These are phyloP conservation scores for Heliconius ethilla DNA, from an alignment of 2,888 invertebrate species.

Conservation along the genomic window DNA sequence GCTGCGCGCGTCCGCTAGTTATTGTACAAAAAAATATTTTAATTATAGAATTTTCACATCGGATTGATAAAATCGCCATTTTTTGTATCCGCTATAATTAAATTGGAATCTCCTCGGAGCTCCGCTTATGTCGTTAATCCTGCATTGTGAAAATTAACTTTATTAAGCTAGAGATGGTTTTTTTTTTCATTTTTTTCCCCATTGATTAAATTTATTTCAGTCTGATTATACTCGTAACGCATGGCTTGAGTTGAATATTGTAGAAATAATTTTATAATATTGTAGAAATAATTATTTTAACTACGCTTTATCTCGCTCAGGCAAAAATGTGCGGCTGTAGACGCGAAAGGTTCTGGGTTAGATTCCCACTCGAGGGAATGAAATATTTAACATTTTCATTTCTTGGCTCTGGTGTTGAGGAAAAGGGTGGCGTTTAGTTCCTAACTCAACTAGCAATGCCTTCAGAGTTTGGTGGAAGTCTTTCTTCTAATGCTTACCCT, in stretches of 20 bases:
- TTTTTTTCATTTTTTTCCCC: conserved; percentile 17
- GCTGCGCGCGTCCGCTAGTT: too few species aligned
- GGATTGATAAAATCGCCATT: conserved; percentile 24
- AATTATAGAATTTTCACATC: conserved; percentile 33
- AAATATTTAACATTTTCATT: too few species aligned
- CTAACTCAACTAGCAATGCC: too few species aligned
- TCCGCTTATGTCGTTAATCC: conserved; percentile 37
- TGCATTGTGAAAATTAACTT: conserved; percentile 39
- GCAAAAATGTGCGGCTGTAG: too few species aligned
- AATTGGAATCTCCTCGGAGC: conserved; percentile 39
- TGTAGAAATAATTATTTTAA: not conserved
- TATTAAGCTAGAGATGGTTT: conserved; percentile 26
- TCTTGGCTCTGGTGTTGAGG: too few species aligned
- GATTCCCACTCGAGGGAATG: too few species aligned
- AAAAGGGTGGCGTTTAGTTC: too few species aligned
- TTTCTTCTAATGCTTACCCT: too few species aligned
- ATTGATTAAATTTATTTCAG: conserved; percentile 25
- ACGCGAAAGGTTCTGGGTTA: too few species aligned
- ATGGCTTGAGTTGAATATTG: not conserved
- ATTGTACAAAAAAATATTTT: conserved; percentile 9
- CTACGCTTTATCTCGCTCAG: too few species aligned
- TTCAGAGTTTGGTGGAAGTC: too few species aligned
- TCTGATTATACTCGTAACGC: not conserved
- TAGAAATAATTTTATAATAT: not conserved
- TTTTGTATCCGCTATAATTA: conserved; percentile 40